Evolutionary conservation across 2,797 vertebrate genomes (phyloP).

Genomic region (Anas bernieri): DNA sequence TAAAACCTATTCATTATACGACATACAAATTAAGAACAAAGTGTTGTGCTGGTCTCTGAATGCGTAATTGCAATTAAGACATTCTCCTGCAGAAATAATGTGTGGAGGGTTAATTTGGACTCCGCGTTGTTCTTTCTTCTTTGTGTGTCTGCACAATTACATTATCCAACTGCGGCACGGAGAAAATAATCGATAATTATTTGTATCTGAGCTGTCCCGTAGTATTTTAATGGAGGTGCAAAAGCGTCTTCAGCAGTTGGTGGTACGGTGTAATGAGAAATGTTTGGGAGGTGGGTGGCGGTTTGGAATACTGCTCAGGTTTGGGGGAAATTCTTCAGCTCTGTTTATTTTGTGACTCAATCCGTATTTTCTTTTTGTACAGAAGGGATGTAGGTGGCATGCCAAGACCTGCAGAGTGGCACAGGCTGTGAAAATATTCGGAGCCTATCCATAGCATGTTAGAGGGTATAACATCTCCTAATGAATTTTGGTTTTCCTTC

Average conservation of each 20-base stretch:
- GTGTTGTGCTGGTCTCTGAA: background rate
- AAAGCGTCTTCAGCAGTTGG: background rate
- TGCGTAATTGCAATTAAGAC: background rate
- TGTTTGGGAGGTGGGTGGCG: background rate
- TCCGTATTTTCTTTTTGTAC: background rate
- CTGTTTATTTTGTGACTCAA: background rate
- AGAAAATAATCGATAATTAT: background rate
- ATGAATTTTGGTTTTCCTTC: background rate
- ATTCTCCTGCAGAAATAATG: background rate
- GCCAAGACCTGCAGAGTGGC: no score
- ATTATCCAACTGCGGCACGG: background rate
- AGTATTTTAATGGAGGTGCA: background rate
- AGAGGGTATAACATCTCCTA: background rate
- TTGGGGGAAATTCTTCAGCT: background rate
- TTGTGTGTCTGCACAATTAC: background rate
- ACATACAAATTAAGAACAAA: background rate
- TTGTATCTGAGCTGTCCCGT: background rate
- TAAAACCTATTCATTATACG: background rate
- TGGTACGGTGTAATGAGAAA: background rate
- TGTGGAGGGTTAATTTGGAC: constrained; percentile 33
- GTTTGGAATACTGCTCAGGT: background rate
- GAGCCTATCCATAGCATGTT: background rate
- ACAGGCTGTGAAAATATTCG: background rate
- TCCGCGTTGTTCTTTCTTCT: background rate
- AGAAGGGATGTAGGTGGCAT: no score